Base-by-base conservation (phyloP, 2,113 vertebrate genomes). In the Ctenodactylus gundi region DNA sequence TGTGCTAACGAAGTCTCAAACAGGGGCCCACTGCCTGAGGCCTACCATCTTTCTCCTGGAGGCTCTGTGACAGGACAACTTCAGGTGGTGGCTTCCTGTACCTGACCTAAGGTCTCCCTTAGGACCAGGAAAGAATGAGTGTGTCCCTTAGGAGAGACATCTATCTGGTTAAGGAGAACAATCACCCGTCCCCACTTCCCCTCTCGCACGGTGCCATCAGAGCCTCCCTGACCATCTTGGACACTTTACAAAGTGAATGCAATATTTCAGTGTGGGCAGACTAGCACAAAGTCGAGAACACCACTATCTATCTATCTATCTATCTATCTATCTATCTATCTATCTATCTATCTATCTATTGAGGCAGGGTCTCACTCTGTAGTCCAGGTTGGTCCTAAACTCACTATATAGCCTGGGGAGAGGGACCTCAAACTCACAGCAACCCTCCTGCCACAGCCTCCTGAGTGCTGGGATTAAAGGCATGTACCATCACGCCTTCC, bases 191-290 rank as follows among this genome's bases (percentile, higher is more conserved):
- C 34, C 57, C 11, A 36, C 31, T 62, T 58, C 46, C 77, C 75
- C 44, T 53, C n/a, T 13, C 58, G 36, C 3, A 46, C 0, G 18
- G 41, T 6, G 1, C 3, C 13, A n/a, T 18, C 39, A 49, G 39
- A 62, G 39, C 36, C 64, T 76, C 23, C 27, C 18, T 58, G 46
- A 53, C 36, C 5, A 7, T 17, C 31, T 6, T 76, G 75, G 58
- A 39, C 25, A 6, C 25, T 80, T 90, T 60, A 85, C 29, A 51
- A 62, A 53, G 58, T 14, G 21, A 67, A 14, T 2, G 20, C 25
- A 34, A 29, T 12, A 46, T 8, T 83, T n/a, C 17, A 23, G 13
- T 14, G 84, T 34, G 41, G 44, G 62, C 1, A 62, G 55, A 70
- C 20, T 29, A 49, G 78, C 78, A 65, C 76, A 64, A 15, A 49